phyloP scores from a whole-genome alignment of 2,113 vertebrate genomes.

The Anoura caudifer region DNA sequence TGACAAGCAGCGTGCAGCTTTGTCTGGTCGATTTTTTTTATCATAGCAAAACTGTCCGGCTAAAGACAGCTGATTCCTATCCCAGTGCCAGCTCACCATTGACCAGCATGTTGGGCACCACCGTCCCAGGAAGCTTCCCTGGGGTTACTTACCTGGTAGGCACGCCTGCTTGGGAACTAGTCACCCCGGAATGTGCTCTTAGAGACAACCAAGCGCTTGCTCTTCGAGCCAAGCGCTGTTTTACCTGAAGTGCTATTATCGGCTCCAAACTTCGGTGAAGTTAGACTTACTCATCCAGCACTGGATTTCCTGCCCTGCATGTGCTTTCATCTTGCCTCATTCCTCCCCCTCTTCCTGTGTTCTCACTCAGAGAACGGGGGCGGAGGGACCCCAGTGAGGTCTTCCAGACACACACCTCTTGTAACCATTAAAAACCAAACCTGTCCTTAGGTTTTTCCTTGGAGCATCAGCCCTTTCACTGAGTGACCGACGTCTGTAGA shows the following conservation, averaged over 20 bases:
- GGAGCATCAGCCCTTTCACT: not conserved
- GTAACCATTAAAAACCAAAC: rapidly evolving
- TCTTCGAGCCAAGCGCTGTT: not conserved
- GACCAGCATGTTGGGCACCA: rapidly evolving
- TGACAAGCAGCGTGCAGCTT: rapidly evolving
- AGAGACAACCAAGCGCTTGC: rapidly evolving
- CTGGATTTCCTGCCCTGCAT: rapidly evolving
- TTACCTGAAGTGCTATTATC: not conserved
- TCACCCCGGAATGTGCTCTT: rapidly evolving
- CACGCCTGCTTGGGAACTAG: not conserved
- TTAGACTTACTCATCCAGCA: rapidly evolving
- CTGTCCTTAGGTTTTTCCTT: not conserved
- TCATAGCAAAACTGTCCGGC: rapidly evolving
- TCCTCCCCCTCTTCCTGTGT: not conserved
- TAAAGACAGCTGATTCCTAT: rapidly evolving
- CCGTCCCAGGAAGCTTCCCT: not conserved
- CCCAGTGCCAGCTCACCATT: not conserved
- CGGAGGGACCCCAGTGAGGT: not conserved
- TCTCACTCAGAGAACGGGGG: no score
- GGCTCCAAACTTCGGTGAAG: not conserved
- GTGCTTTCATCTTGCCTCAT: not conserved
- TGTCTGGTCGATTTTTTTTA: rapidly evolving
- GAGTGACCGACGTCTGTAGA: not conserved
- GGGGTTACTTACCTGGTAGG: not conserved
- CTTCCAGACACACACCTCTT: not conserved